Conservation (phyloP, 2,113 vertebrate species). For the Trogon surrucura region DNA sequence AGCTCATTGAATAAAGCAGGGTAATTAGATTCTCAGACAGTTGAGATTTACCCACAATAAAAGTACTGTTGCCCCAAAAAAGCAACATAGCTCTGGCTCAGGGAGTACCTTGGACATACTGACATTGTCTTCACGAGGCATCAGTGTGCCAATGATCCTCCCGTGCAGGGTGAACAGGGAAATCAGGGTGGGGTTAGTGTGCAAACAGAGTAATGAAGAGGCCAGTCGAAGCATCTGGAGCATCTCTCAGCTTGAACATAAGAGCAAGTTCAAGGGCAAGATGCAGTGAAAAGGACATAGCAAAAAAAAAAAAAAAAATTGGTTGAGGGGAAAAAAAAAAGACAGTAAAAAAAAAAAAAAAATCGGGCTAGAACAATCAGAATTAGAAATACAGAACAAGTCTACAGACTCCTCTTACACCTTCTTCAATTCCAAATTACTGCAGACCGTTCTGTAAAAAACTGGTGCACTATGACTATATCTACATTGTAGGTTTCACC, state of each 20-base stretch:
- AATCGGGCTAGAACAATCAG: neutral
- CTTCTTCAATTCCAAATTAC: neutral
- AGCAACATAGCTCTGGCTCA: neutral
- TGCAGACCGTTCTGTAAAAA: neutral
- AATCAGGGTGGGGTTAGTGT: neutral
- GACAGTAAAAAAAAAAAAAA: accelerated
- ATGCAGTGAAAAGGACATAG: neutral
- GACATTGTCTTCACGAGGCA: neutral
- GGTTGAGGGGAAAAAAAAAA: neutral
- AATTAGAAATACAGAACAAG: neutral
- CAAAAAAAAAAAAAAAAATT: neutral
- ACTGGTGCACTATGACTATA: neutral
- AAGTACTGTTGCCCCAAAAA: neutral
- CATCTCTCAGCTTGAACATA: neutral
- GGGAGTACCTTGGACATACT: neutral
- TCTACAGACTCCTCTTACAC: neutral
- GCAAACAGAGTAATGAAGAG: neutral
- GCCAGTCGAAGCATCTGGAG: neutral
- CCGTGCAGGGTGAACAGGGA: neutral
- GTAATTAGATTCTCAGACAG: neutral
- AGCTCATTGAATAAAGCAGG: neutral
- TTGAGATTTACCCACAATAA: neutral
- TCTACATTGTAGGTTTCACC: neutral
- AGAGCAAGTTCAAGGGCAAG: neutral
- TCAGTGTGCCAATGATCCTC: neutral